Base-by-base conservation (phyloP, 1,140 invertebrate species). In the Palaemon carinicauda region DNA sequence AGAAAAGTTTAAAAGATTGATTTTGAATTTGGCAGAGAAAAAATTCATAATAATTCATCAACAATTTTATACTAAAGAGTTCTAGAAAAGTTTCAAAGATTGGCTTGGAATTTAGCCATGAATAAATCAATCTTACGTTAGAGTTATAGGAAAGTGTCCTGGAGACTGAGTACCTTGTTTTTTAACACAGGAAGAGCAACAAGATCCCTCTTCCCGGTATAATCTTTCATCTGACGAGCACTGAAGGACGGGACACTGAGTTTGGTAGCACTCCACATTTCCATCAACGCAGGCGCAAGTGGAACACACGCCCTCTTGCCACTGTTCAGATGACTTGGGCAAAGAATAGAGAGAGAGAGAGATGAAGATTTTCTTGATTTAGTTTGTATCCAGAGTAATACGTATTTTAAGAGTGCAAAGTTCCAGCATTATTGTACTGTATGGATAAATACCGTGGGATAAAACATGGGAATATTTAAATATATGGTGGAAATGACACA, bases 221-320 rank as follows among this genome's bases (percentile, higher is more conserved):
- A 33, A 52, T 33, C 80, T 54, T 51, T 86, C 56, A 50, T 74
- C 33, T 33, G 31, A 33, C 19, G 17, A 65, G 27, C 84, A 86
- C 56, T 79, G 52, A 0, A 86, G 27, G 51, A 19, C 29, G 0
- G 84, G 77, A 29, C 84, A 86, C 24, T 80, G 24, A n/a, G 33
- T 53, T 14, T 80, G 41, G 27, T 80, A 78, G n/a, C 84, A 86
- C 19, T 71, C 41, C 2, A 80, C 29, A 1, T 78, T 60, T 51
- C 84, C 84, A 10, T 77, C 84, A 56, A 86, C 65, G 50, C 84
- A 86, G 5, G 73, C 84, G 80, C 84, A 86, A 17, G 80, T 50
- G 4, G 50, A 50, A 29, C 84, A 86, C 21, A 29, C 60, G 65
- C 27, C 52, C 5, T 86, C 84, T 24, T 50, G 65, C 84, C 84